A percentile compares a stretch with the other conserved stretches of the same genome.
Evolutionary conservation across 2,797 vertebrate species (phyloP).

Genomic region (Arrhamphus sclerolepis): DNA sequence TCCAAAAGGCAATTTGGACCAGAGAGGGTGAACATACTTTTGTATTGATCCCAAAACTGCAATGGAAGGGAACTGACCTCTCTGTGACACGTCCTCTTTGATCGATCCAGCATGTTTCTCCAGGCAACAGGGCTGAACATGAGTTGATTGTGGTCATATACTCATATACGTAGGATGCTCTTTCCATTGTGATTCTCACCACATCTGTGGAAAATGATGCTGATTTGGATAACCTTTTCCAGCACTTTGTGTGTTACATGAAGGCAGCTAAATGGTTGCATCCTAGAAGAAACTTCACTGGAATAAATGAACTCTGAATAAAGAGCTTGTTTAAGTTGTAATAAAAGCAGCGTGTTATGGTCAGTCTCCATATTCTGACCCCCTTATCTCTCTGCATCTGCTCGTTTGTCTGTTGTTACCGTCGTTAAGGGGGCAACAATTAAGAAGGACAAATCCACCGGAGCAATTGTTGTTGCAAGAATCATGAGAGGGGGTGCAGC

Average conservation of each 20-base stretch:
- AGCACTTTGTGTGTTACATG: conserved; percentile 60
- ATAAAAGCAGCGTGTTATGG: conserved; percentile 52
- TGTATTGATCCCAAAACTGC: conserved; percentile 68
- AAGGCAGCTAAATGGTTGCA: conserved; percentile 46
- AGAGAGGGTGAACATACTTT: conserved; percentile 71
- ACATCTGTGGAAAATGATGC: conserved; percentile 70
- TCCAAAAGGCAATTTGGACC: conserved; percentile 20
- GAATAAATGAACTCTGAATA: conserved; percentile 38
- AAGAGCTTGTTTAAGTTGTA: conserved; percentile 40
- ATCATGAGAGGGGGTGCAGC: conserved; percentile 93
- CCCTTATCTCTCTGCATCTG: conserved; percentile 33
- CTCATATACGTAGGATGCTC: conserved; percentile 62
- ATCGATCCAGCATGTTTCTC: conserved; percentile 70
- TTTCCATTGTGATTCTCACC: conserved; percentile 64
- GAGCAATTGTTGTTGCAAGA: conserved; percentile 89
- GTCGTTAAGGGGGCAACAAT: conserved; percentile 88
- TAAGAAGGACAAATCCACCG: conserved; percentile 86
- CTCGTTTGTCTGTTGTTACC: conserved; percentile 15
- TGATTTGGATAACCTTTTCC: conserved; percentile 68
- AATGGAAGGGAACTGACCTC: conserved; percentile 66
- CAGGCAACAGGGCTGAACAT: conserved; percentile 61
- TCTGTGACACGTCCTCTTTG: conserved; percentile 64
- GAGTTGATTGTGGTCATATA: conserved; percentile 64
- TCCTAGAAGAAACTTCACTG: conserved; percentile 44
- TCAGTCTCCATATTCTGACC: conserved; percentile 9